Evolutionary conservation across 2,888 invertebrate genomes (phyloP).

Genomic region (Andrena bicolor): DNA sequence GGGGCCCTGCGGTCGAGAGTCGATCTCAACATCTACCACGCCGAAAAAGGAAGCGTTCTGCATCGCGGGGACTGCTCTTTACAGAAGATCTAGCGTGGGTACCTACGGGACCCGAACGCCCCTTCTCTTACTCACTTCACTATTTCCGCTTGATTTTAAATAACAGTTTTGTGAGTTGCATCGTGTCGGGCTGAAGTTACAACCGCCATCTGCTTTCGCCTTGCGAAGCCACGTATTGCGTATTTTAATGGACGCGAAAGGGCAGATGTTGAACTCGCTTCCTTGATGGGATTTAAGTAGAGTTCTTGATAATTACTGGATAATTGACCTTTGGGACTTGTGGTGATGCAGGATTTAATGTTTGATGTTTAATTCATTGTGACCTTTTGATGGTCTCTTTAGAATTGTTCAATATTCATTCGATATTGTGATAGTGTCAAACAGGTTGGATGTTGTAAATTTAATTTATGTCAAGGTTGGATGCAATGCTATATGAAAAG

Average conservation of each 20-base stretch:
- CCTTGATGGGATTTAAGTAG: background rate
- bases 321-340: background rate
- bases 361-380: background rate
- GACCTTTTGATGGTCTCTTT: background rate
- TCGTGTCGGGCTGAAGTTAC: conserved; percentile 40
- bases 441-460: too few species aligned
- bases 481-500: too few species aligned
- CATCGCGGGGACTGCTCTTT: conserved; percentile 59
- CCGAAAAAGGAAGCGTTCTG: conserved; percentile 71
- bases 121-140: conserved; percentile 23
- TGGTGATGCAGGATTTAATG: background rate
- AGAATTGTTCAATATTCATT: too few species aligned
- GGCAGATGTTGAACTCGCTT: conserved; percentile 7
- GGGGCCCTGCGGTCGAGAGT: conserved; percentile 21
- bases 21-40: conserved; percentile 67
- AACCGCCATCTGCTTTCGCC: conserved; percentile 10
- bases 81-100: conserved; percentile 55
- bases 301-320: background rate
- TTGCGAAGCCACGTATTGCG: background rate
- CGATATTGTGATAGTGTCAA: too few species aligned
- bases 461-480: too few species aligned
- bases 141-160: conserved; percentile 48
- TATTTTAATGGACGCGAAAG: conserved; percentile 19
- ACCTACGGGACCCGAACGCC: conserved; percentile 42
- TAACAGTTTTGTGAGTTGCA: conserved; percentile 42